Conservation (phyloP, 2,888 invertebrate species). For the Poecilobothrus nobilitatus region DNA sequence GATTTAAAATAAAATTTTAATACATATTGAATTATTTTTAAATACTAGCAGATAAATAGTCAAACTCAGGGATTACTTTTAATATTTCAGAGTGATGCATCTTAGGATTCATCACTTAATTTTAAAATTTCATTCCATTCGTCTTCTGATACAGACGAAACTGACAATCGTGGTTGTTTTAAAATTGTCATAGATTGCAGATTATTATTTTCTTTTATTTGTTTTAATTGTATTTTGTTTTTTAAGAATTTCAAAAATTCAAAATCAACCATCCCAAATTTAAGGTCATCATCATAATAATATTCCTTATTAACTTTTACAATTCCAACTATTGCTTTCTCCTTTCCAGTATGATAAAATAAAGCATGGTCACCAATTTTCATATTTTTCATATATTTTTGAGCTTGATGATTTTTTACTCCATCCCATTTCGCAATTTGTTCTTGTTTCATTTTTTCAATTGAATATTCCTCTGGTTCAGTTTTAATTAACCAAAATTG, state of each 20-base stretch:
- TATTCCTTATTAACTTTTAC: neutral
- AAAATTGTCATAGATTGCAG: neutral
- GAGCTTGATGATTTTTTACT: constrained; percentile 1
- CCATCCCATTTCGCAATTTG: neutral
- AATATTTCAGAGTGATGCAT: neutral
- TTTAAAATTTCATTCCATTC: neutral
- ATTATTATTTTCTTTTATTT: neutral
- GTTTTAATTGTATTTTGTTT: neutral
- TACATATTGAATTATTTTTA: neutral
- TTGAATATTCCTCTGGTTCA: neutral
- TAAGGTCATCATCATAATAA: neutral
- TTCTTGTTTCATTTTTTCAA: neutral
- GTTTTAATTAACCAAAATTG: neutral
- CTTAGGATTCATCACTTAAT: neutral
- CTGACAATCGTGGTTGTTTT: neutral
- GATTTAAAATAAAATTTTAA: too few relatives aligned
- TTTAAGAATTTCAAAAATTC: neutral
- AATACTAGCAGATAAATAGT: neutral
- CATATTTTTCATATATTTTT: neutral
- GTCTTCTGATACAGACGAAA: neutral
- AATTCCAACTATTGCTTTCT: neutral
- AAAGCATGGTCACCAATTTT: neutral
- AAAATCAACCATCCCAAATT: neutral
- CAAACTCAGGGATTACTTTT: neutral
- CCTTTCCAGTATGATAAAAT: neutral